Base-by-base conservation (phyloP, 1,140 invertebrate species). In the Bombus superbus region DNA sequence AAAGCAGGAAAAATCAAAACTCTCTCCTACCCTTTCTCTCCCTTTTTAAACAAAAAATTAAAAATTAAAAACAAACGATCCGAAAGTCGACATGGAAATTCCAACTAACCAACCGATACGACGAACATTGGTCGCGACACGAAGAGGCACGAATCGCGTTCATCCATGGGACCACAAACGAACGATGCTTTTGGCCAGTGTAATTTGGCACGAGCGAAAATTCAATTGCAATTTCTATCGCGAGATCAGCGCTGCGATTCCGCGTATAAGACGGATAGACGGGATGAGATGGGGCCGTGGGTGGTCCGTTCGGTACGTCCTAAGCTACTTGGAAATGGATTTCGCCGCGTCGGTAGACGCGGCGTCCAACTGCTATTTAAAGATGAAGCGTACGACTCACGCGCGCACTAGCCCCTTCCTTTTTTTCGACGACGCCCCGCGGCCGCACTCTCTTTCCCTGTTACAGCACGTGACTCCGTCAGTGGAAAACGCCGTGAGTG, bases 311-410 rank as follows among this genome's bases (percentile, higher is more conserved):
- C 83, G 78, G 73, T 66, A 75, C 79, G 81, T 86, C 69, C 83
- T 77, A 73, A 80, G 88, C 88, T 91, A 91, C 90, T 91, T 91
- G 90, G 90, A 91, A 91, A 91, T 91, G 89, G 86, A 91, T 91
- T 91, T 90, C 74, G 89, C 89, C 80, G 77, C 81, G 83, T 88
- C 78, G 72, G 80, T 86, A 53, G 47, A 53, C 47, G 47, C 75
- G 74, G 82, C 79, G 83, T 81, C 87, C 85, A 62, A 88, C 62
- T 84, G 90, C 90, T 91, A 91, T 91, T 91, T 91, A 90, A 91
- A 91, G 90, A 91, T 83, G 89, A 89, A 74, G 78, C 80, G 68
- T 88, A 86, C 83, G 74, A 72, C 74, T 57, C 44, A 28, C 42
- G 42, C 47, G 42, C 42, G 42, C 47, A 42, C 44, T 86, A 59